Base-by-base conservation (phyloP, 2,113 vertebrate species). In the Forbesichthys papilliferus region DNA sequence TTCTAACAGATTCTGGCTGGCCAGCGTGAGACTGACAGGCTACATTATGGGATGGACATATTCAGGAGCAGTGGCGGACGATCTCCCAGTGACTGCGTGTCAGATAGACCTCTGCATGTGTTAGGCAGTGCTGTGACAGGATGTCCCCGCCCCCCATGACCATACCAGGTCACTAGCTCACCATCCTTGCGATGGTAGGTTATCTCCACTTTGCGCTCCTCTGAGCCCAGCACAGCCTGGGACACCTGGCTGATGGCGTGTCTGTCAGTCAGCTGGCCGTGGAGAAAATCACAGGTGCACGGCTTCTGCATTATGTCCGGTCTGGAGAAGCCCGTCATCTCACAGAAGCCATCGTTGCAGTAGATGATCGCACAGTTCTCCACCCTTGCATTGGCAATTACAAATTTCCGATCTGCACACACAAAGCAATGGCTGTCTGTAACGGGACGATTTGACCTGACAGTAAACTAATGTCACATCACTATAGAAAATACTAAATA, bases 321-420 rank as follows among this genome's bases (percentile, higher is more conserved):
- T 85, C 98, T 94, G 64, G 98, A 99, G 92, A 96, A 99, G 65
- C 98, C 98, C 0, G 96, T 99, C 97, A 99, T 98, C 92, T 99
- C 98, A 69, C 97, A 99, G 92, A 99, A 99, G 68, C 94, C 96
- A 69, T 99, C 98, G 62, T 99, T 99, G 93, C 97, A 98, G 91
- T 99, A 99, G 84, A 99, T 99, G 88, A 99, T 98, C 9, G 97
- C 98, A 91, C 98, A 99, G 75, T 99, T 98, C 90, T 97, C 93
- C 68, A 98, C 97, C 86, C 97, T 95, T 73, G 97, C 97, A 88
- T 99, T 99, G 91, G 98, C 98, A 90, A 99, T 99, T 79, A 99
- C 93, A 93, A 99, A 99, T 95, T 98, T 99, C 90, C 96, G 96
- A 92, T 99, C 98, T 99, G 91, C 82, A 79, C 36, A 77, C 86